Base-by-base conservation (phyloP, 2,113 vertebrate species). In the Probosciger aterrimus region DNA sequence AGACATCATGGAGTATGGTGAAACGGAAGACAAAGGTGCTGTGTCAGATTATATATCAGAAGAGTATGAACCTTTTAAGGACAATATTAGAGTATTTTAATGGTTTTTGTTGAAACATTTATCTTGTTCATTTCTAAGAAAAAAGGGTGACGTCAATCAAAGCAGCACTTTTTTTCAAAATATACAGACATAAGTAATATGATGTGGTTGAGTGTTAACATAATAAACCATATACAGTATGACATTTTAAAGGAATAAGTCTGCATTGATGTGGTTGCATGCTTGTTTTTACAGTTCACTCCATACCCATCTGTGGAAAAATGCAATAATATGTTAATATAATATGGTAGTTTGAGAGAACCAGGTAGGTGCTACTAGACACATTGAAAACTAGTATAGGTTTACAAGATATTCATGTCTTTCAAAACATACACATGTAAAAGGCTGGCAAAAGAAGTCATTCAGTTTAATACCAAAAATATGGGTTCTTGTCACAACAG, bases 151-250 rank as follows among this genome's bases (percentile, higher is more conserved):
- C 97, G 95, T 98, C 98, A 97, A 97, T 98, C 97, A 97, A 95
- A 97, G 97, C 98, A 98, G 97, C 98, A 98, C 98, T 98, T 98
- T 98, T 96, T 98, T 97, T 97, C 97, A 96, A 97, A 97, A 98
- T 98, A 98, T 98, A 98, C 97, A 96, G 98, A 97, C 98, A 98
- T 98, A 98, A 98, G 98, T 98, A 98, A 98, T 98, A 98, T 98
- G 97, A 98, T 98, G 98, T 98, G 98, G 98, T 98, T 98, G 98
- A 98, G 98, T 98, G 98, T 98, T 98, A 98, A 98, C 98, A 98
- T 98, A 98, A 98, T 98, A 98, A 98, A 98, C 98, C 98, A 98
- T 98, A 98, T 98, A 98, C 98, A 98, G 98, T 98, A 98, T 98
- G 98, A 98, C 98, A 98, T 98, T 98, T 98, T 98, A 98, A 98